Evolutionary conservation across 2,888 invertebrate genomes (phyloP), one percentile per base, ranked within the genome.

Genomic region (Dryococelus australis): DNA sequence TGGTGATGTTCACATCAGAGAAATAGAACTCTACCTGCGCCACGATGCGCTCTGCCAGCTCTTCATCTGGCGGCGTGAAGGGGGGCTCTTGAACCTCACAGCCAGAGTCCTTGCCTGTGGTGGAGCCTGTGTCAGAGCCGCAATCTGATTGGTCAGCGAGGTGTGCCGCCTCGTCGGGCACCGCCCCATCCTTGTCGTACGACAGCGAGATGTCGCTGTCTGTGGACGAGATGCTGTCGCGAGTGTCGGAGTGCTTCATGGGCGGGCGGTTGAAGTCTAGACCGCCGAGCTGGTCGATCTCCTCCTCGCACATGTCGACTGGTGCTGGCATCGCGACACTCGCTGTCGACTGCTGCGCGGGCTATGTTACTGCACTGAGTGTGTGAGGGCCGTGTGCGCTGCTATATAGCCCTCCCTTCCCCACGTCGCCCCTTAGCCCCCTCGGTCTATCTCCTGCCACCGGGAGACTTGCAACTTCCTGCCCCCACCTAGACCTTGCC

Each of bases 11-110:
- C 86, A 97, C 97, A 91, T 99, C 98, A 88, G 98, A 98, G 93
- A 99, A 99, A 93, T 99, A 99, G 92, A 97, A 98, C 93, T 99
- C 99, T 43, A 99, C 98, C 92, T 98, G 98, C 85, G 96, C 94
- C 86, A 96, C 95, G 90, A 98, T 97, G 90, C 96, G 95, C 89
- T 95, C 95, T 20, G 96, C 95, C 53, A 97, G 92, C 90, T 97
- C 97, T 8, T 97, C 97, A 89, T 95, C 95, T 0, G 97, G 97
- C 0, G 93, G 91, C 0, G 93, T 91, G 89, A 95, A 95, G 0
- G 95, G 95, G 6, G 95, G 94, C 90, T 95, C 95, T 84, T 87
- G 84, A 1, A 88, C 88, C 80, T 89, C 89, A 84, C 88, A 89
- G 47, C 88, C 89, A 8, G 89, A 95, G 91, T 96, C 96, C 91